phyloP scores from a whole-genome alignment of 2,797 vertebrate genomes.

The Alauda arvensis region DNA sequence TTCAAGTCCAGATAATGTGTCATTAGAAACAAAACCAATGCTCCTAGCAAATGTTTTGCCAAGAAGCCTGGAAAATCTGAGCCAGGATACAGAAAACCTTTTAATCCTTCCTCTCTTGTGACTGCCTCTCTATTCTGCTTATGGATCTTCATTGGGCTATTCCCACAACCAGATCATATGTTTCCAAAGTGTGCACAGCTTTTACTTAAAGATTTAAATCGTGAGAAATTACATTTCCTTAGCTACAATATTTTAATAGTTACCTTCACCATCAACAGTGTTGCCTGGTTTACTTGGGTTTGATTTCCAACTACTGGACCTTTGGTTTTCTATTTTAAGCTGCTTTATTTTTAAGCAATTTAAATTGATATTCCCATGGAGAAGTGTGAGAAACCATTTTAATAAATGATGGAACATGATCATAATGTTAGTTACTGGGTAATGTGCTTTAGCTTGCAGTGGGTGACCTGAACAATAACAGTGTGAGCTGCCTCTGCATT shows the following conservation, averaged over 20 bases:
- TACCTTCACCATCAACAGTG: not conserved
- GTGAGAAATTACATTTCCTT: not conserved
- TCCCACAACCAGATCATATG: not conserved
- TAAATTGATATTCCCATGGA: not conserved
- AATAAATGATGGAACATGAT: not conserved
- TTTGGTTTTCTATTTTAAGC: not conserved
- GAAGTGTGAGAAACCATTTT: not conserved
- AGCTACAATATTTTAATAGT: not conserved
- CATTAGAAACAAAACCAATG: not conserved
- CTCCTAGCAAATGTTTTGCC: not conserved
- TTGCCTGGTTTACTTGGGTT: not conserved
- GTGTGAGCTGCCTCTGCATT: not conserved
- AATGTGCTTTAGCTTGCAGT: not conserved
- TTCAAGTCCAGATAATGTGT: not conserved
- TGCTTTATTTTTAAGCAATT: not conserved
- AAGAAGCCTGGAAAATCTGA: not conserved
- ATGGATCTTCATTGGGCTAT: not conserved
- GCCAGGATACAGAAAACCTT: not conserved
- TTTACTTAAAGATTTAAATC: not conserved
- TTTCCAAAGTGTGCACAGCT: not conserved
- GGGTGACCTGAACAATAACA: not conserved
- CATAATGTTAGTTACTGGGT: not conserved
- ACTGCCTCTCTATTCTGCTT: not conserved
- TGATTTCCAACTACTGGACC: not conserved
- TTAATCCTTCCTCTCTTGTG: not conserved